These are phyloP conservation scores for Eleutherodactylus coqui DNA, from an alignment of 2,797 vertebrate genomes.

Conservation along the genomic window DNA sequence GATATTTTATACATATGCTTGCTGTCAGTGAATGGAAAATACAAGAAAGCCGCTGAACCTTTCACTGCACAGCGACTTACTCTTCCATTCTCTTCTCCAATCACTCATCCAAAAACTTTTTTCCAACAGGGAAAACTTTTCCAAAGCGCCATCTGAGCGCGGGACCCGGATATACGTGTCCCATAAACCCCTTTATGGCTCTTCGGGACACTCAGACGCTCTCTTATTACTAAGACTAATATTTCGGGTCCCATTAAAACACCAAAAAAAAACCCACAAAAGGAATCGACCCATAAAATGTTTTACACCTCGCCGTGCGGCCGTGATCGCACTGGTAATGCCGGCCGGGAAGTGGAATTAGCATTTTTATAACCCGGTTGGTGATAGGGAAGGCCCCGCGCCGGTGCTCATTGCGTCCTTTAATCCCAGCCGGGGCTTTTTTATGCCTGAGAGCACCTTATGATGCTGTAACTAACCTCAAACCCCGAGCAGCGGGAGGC, in stretches of 20 bases:
- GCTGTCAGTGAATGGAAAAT: neutral
- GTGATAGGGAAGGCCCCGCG: slow-evolving; percentile 66
- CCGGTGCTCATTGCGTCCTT: slow-evolving; percentile 65
- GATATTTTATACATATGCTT: neutral
- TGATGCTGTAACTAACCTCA: slow-evolving; percentile 81
- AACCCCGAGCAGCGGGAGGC: slow-evolving; percentile 78
- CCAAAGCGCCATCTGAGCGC: too few relatives aligned
- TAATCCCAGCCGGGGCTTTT: slow-evolving; percentile 78
- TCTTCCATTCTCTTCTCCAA: neutral
- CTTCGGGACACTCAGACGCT: slow-evolving; percentile 1
- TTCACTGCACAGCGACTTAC: neutral
- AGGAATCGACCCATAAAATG: slow-evolving; percentile 57
- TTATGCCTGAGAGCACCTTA: slow-evolving; percentile 78
- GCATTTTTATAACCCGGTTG: slow-evolving; percentile 74
- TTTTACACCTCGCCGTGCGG: slow-evolving; percentile 69
- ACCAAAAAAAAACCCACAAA: neutral
- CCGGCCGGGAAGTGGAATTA: slow-evolving; percentile 67
- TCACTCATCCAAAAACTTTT: neutral
- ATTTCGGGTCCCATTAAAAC: slow-evolving; percentile 47
- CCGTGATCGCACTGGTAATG: slow-evolving; percentile 67
- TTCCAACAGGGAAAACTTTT: neutral
- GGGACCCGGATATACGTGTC: neutral
- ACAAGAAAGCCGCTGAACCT: neutral
- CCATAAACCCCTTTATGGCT: slow-evolving; percentile 33
- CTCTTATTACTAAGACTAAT: slow-evolving; percentile 56